These are phyloP conservation scores for Coendou prehensilis DNA, from an alignment of 2,797 vertebrate genomes.

Conservation along the genomic window DNA sequence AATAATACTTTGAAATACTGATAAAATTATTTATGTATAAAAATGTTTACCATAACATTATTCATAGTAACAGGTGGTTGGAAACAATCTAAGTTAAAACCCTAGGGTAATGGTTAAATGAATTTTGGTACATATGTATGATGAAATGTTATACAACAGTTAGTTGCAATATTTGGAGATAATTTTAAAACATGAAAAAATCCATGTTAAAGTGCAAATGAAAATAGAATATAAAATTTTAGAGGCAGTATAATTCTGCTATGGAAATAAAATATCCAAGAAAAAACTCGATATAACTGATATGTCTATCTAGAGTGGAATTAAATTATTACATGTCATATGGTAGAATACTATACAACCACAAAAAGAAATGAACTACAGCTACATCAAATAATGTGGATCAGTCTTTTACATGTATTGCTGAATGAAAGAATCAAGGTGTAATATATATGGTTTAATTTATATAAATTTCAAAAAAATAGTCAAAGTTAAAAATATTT, in stretches of 20 bases:
- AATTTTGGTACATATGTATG: not conserved
- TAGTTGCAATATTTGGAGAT: not conserved
- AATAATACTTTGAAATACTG: constrained; percentile 41
- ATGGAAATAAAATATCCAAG: not conserved
- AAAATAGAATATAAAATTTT: not conserved
- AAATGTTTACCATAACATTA: not conserved
- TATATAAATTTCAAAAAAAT: not conserved
- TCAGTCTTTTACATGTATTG: not conserved
- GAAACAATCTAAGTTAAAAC: not conserved
- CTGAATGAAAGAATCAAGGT: not conserved
- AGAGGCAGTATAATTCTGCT: not conserved
- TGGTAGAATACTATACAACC: not conserved
- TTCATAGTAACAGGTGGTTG: not conserved
- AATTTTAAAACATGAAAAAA: constrained; percentile 1
- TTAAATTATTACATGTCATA: not conserved
- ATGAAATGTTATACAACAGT: not conserved
- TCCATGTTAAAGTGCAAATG: not conserved
- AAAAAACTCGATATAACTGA: not conserved
- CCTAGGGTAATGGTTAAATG: not conserved
- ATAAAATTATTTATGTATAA: not conserved
- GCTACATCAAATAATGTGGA: not conserved
- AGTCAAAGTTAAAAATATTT: not conserved
- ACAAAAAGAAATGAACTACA: not conserved
- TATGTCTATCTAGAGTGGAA: not conserved
- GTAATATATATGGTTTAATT: not conserved